Base-by-base conservation (phyloP, 2,888 invertebrate species). In the Eristalinus aeneus region DNA sequence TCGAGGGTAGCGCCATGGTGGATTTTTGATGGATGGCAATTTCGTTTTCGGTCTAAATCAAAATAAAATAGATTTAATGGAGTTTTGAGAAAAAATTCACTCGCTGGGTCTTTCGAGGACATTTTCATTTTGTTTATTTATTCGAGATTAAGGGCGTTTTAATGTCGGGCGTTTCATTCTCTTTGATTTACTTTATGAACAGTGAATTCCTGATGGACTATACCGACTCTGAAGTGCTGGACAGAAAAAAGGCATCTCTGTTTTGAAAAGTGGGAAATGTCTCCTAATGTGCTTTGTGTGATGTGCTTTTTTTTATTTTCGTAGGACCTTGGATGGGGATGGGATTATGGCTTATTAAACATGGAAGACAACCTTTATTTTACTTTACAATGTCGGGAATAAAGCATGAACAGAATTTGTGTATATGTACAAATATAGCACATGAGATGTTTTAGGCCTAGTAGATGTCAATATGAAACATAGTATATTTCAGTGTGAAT, bases 41-140 rank as follows among this genome's bases (percentile, higher is more conserved):
- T 54, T 54, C 46, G 16, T 46, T 46, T 68, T 56, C 54, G 8
- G 16, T 16, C 12, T 22, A 16, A 60, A 60, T 71, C 39, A 60
- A 63, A 61, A 63, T 63, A 63, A 72, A 63, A 16, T 46, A 46
- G 53, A 46, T 63, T 46, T 53, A 72, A 72, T 72, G 61, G 32
- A 71, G 71, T 60, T 58, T 46, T 46, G 16, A 46, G 46, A n/a
- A 46, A 16, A 6, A 46, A 16, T 46, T 16, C 8, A 5, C 0
- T n/a, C n/a, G 1, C 6, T 16, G 4, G n/a, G 16, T 16, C 16
- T 46, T 16, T 46, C 16, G 5, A 8, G 46, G 46, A 46, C 46
- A 46, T 36, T 39, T 36, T 56, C 54, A 56, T 69, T 69, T 58
- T 36, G n/a, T 58, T 69, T 58, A 27, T 23, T 69, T 69, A 58